Evolutionary conservation across 2,797 vertebrate species (phyloP), one percentile per base, ranked within the genome.

Genomic region (Cossypha niveicapilla): DNA sequence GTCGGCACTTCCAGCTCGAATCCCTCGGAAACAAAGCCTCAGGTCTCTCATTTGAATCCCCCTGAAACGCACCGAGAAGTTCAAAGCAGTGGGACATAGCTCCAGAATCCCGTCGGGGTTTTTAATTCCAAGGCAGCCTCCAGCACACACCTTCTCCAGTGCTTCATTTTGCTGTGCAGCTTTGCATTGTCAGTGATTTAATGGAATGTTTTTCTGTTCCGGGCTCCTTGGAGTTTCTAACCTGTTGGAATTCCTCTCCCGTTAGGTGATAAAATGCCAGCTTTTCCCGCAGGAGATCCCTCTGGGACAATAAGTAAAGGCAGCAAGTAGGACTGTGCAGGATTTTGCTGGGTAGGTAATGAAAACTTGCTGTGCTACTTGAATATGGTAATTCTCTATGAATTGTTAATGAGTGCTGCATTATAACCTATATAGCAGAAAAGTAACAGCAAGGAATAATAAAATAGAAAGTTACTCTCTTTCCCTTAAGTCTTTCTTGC

Each of bases 331-430:
- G 34, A n/a, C 23, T 94, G 51, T 84, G 80, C 47, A 37, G 86
- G 34, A 14, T 78, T 88, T 90, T 92, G 83, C 50, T 77, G 37
- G 71, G 65, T 91, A 87, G 80, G 86, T 74, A 79, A 53, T 14
- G n/a, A 88, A 51, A 94, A 86, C 81, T 95, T 89, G 89, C 79
- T 94, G 84, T 86, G 87, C 78, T 81, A 27, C 87, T 93, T 81
- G 51, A 92, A 80, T 81, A 78, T 73, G 92, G 57, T 95, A 86
- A 90, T 91, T 88, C 15, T 28, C 32, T 18, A n/a, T 83, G 80
- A 91, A 90, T 73, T 88, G 77, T 90, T 93, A 90, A 94, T 84
- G 62, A 81, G 35, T 18, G 21, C 65, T 76, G 42, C 39, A 2
- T 68, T 76, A 51, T 61, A 88, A 80, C 57, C 65, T 89, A 34